Conservation (phyloP, 2,113 vertebrate species). For the Catharus minimus region DNA sequence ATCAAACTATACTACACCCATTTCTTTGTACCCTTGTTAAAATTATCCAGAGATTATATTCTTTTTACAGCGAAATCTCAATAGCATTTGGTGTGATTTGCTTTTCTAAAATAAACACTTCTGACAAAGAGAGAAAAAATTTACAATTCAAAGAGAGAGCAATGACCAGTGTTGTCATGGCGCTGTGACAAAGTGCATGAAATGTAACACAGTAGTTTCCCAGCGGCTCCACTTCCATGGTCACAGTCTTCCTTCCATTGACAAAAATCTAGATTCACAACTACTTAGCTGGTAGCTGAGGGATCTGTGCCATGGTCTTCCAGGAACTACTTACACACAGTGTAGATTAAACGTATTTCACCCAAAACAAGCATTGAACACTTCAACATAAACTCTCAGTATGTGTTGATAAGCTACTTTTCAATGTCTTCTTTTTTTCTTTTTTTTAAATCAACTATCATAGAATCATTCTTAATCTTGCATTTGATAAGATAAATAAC, state of each 20-base stretch:
- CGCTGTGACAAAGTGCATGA: neutral
- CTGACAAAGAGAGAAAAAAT: neutral
- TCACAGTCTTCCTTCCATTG: neutral
- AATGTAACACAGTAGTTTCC: neutral
- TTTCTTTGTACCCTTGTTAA: neutral
- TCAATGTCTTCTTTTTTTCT: neutral
- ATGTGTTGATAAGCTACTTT: neutral
- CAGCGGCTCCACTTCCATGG: neutral
- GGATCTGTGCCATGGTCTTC: neutral
- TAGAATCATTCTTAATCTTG: neutral
- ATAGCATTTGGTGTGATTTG: neutral
- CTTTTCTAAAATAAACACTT: neutral
- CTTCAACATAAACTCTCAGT: neutral
- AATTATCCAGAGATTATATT: neutral
- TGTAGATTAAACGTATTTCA: neutral
- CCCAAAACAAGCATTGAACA: neutral
- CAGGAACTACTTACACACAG: neutral
- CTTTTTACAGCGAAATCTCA: neutral
- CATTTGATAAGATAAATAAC: neutral
- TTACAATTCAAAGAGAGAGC: neutral
- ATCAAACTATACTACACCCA: neutral
- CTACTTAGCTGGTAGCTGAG: neutral
- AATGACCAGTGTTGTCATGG: neutral
- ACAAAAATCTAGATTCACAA: neutral
- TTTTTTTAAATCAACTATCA: neutral